Percentiles rank a stretch among this genome's conserved stretches.
phyloP scores from a whole-genome alignment of 2,797 vertebrate species.

The Neoniphon sammara region DNA sequence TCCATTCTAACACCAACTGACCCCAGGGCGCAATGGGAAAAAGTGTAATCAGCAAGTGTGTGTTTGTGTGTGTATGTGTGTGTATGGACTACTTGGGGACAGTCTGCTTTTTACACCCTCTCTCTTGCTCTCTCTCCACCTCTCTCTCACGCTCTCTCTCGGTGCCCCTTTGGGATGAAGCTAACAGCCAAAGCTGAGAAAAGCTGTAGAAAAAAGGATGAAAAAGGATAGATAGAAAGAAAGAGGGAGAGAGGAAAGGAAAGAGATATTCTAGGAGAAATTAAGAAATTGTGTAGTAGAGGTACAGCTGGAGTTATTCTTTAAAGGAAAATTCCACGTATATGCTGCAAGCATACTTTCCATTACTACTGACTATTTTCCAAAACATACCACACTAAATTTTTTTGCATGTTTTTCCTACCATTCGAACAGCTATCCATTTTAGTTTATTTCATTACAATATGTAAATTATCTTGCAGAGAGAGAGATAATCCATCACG shows the following conservation, averaged over 20 bases:
- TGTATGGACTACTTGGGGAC: slow-evolving; percentile 52
- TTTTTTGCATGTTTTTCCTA: too few species aligned
- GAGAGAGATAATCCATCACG: too few species aligned
- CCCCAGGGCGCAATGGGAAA: slow-evolving; percentile 42
- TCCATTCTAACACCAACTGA: slow-evolving; percentile 51
- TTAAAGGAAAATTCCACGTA: too few species aligned
- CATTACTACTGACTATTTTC: too few species aligned
- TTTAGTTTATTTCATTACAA: too few species aligned
- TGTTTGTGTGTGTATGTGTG: slow-evolving; percentile 6
- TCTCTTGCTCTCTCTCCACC: slow-evolving; percentile 15
- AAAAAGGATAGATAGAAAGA: slow-evolving; percentile 13
- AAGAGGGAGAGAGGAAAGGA: slow-evolving; percentile 10
- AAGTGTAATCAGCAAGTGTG: slow-evolving; percentile 58
- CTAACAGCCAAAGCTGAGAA: slow-evolving; percentile 52
- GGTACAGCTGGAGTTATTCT: too few species aligned
- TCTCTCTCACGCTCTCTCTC: slow-evolving; percentile 3
- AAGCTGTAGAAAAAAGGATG: slow-evolving; percentile 36
- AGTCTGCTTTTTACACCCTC: slow-evolving; percentile 72
- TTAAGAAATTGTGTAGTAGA: background rate
- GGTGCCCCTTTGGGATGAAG: slow-evolving; percentile 48
- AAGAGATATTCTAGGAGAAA: slow-evolving; percentile 1
- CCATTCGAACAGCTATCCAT: too few species aligned
- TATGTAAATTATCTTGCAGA: too few species aligned
- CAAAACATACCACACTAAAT: too few species aligned
- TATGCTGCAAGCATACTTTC: too few species aligned